Evolutionary conservation across 2,888 invertebrate genomes (phyloP), one percentile per base, ranked within the genome.

Genomic region (Tipula unca): DNA sequence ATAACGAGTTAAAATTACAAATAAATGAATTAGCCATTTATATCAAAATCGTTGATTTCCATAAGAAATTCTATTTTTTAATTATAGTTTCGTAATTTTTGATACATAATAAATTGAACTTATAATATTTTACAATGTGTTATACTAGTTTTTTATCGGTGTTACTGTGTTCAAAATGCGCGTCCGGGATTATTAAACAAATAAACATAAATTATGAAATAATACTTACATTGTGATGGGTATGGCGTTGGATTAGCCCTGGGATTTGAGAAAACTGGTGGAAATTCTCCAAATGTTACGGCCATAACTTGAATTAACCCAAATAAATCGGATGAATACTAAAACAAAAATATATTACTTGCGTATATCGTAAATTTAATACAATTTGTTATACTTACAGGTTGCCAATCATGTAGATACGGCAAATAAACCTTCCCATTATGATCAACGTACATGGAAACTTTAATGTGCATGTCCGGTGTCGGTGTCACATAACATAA

Each of bases 401-500:
- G 93, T 86, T 93, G 92, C 99, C 99, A 99, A 88, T 99, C 97
- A 89, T 98, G 97, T 86, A 99, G 92, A 92, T 98, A 99, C 0
- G 99, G 99, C 89, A 99, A 92, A 91, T 98, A 99, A 86, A 99
- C 95, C 91, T 97, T 97, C 42, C 99, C 99, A 91, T 95, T 97
- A 89, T 95, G 95, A 91, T 99, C 99, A 6, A 99, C 98, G 91
- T 95, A 97, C 91, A 95, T 95, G 13, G 98, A 98, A 17, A 96
- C 95, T 92, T 97, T 98, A 87, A 99, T 98, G 87, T 95, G 94
- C 99, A 99, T 99, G 87, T 96, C 96, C 39, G 94, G 89, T 4
- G 99, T 99, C 10, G 99, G 99, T 90, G 95, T 96, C 0, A 99
- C 99, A 89, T 95, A 97, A 89, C 96, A 96, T 91, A 99, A 95